phyloP scores from a whole-genome alignment of 92 coral and sea anemone genomes.

The Porites lobata region DNA sequence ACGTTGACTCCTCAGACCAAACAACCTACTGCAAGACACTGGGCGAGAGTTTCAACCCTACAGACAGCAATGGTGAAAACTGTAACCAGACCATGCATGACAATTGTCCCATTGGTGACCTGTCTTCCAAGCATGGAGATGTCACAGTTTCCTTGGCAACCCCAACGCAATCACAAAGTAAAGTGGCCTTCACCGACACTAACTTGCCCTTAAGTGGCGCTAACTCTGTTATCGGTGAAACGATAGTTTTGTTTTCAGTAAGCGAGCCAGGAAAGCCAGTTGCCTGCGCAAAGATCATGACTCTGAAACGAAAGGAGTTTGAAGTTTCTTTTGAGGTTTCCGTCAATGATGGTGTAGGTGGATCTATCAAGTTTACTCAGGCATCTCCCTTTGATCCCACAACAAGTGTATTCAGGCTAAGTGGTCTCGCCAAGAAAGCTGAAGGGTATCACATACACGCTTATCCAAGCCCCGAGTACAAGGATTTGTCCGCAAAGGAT shows the following conservation, averaged over 20 bases:
- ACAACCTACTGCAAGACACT: constrained; percentile 51
- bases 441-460: constrained; percentile 91
- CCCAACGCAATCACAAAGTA: constrained; percentile 49
- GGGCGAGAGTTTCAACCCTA: constrained; percentile 67
- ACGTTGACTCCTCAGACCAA: constrained; percentile 25
- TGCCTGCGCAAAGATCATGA: constrained; percentile 84
- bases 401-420: constrained; percentile 59
- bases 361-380: constrained; percentile 80
- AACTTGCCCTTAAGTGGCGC: constrained; percentile 78
- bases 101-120: constrained; percentile 76
- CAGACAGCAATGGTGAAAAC: constrained; percentile 3
- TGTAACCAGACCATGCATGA: constrained; percentile 57
- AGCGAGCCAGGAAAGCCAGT: constrained; percentile 51
- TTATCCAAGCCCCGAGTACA: constrained; percentile 83
- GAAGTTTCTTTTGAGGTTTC: constrained; percentile 67
- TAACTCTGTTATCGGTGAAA: constrained; percentile 70
- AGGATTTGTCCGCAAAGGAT: constrained; percentile 37
- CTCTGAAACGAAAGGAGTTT: constrained; percentile 64
- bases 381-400: constrained; percentile 93
- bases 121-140: constrained; percentile 66
- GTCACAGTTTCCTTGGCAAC: constrained; percentile 77
- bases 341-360: constrained; percentile 79
- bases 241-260: constrained; percentile 65
- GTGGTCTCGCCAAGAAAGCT: constrained; percentile 67
- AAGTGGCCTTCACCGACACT: constrained; percentile 69